These are phyloP conservation scores for Brachyopa scutellaris DNA, from an alignment of 2,888 invertebrate genomes.

Conservation along the genomic window DNA sequence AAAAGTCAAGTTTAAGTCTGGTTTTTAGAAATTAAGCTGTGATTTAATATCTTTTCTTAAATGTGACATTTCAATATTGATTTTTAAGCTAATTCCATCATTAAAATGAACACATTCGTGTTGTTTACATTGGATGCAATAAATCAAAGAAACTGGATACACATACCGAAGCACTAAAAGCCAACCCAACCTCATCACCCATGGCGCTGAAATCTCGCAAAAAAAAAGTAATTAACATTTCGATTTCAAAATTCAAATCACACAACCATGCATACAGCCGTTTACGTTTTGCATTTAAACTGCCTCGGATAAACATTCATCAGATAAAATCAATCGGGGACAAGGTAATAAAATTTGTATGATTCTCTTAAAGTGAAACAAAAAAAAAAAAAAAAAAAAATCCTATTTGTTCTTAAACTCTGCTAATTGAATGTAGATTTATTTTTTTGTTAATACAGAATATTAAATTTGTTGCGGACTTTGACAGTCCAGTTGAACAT, in stretches of 20 bases:
- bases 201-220: background rate
- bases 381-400: no score
- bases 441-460: background rate
- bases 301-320: constrained; percentile 31
- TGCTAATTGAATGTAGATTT: background rate
- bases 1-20: no score
- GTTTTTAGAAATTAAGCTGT: no score
- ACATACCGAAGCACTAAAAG: no score
- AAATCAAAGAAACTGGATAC: constrained; percentile 12
- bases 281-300: constrained; percentile 13
- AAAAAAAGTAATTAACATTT: background rate
- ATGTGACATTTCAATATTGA: no score
- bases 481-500: no score
- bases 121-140: background rate
- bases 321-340: constrained; percentile 38
- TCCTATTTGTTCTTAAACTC: background rate
- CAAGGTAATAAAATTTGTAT: constrained; percentile 41
- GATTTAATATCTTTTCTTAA: no score
- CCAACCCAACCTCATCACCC: background rate
- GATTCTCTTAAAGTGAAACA: background rate
- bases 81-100: no score
- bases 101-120: background rate
- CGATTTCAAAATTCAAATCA: background rate
- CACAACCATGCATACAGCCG: background rate
- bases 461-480: no score